Evolutionary conservation across 2,797 vertebrate genomes (phyloP).

Genomic region (Lacerta viridis): DNA sequence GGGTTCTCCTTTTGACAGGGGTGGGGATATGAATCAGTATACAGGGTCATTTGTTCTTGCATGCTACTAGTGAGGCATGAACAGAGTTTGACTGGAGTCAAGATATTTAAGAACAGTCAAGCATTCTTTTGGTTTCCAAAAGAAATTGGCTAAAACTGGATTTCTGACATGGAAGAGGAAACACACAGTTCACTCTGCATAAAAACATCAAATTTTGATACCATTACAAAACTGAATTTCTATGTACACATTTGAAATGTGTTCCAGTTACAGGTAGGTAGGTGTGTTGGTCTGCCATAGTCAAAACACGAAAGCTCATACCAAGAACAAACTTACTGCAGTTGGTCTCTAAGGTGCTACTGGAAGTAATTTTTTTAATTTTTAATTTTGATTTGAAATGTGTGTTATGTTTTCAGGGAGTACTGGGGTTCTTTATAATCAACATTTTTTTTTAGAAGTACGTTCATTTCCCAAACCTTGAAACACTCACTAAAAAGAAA

Average conservation of each 20-base stretch:
- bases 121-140: neutral
- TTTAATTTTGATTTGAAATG: neutral
- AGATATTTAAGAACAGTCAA: neutral
- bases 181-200: neutral
- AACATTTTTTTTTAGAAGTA: neutral
- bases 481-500: neutral
- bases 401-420: neutral
- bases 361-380: too few species aligned
- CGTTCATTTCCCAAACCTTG: slow-evolving; percentile 37
- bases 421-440: neutral
- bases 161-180: neutral
- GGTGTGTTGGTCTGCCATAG: too few species aligned
- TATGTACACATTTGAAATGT: neutral
- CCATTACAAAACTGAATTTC: neutral
- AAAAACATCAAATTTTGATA: neutral
- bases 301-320: too few species aligned
- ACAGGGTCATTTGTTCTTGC: too few species aligned
- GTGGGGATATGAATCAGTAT: too few species aligned
- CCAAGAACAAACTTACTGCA: too few species aligned
- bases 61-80: too few species aligned
- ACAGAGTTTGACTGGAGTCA: too few species aligned
- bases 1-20: too few species aligned
- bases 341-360: too few species aligned
- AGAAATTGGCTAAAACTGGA: neutral
- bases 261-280: too few species aligned